Evolutionary conservation across 1,140 invertebrate genomes (phyloP), one percentile per base, ranked within the genome.

Genomic region (Plodia interpunctella): DNA sequence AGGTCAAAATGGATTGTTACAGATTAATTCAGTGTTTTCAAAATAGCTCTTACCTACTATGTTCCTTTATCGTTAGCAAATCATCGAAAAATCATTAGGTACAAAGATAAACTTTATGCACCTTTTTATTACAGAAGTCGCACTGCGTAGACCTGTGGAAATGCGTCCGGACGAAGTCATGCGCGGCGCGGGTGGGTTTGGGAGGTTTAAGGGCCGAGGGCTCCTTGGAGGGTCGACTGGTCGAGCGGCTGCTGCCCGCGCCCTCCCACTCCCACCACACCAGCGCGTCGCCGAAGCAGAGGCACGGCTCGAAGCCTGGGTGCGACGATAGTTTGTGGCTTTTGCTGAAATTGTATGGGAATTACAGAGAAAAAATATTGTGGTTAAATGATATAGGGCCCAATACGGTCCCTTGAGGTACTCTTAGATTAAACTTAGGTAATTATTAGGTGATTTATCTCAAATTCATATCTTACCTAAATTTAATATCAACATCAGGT

Each of bases 81-180:
- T n/a, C n/a, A n/a, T n/a, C n/a, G n/a, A n/a, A n/a, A n/a, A n/a
- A n/a, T n/a, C n/a, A n/a, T n/a, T n/a, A n/a, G n/a, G n/a, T 28
- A 28, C 28, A 5, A 3, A 28, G 28, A 28, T 9, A 9, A 28
- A 9, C 3, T 28, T 28, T 11, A 32, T 25, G 11, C 68, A 96
- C 96, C 93, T 98, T 98, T 81, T 97, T 97, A 62, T 95, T 94
- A 88, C 97, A 98, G 84, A 97, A 98, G 82, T 97, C 94, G 78
- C 96, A 98, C 72, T 96, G 95, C 0, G 96, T 97, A 5, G 94
- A 95, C 65, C 95, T 91, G 70, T 96, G 93, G 76, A 98, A 97
- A 83, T 97, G 96, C 5, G 95, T 96, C 28, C 95, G 90, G 53
- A 96, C 92, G 76, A 98, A 98, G 77, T 96, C 94, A 78, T 95